Evolutionary conservation across 2,113 vertebrate genomes (phyloP), one percentile per base, ranked within the genome.

Genomic region (Hypomesus transpacificus): DNA sequence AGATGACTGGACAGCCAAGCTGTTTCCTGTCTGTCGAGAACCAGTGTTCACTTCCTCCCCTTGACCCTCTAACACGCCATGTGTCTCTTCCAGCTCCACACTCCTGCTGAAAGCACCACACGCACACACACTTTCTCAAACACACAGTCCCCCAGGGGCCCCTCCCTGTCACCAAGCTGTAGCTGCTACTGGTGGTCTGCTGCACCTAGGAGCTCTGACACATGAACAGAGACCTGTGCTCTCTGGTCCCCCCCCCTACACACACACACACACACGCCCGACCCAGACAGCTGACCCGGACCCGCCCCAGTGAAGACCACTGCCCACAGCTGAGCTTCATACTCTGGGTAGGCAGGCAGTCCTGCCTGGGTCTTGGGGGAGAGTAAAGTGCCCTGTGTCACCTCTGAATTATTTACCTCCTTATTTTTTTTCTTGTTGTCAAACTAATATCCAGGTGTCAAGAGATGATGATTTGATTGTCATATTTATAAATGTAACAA

Each of bases 401-500:
- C 61, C 31, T 26, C 14, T 17, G 17, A 57, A 34, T 31, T 20
- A 28, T 68, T 56, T 68, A 16, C 34, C 50, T 54, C 14, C 39
- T 61, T 11, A 1, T 67, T 50, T 52, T 68, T 59, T 46, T n/a
- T 46, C 75, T 75, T 68, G 69, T 57, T 85, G 64, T 80, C 69
- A 31, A 71, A 54, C 68, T 76, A 80, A 82, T 80, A 80, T 54
- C 7, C 1, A 14, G 31, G 56, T n/a, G 34, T 34, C 13, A 17
- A 69, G 54, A 28, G 66, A 83, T 82, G 71, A 79, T 74, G 70
- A 82, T 73, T 81, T 80, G 69, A 83, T 82, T 81, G 78, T 87
- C 82, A 84, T 88, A 85, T 87, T 87, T 88, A 86, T 88, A 87
- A 77, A 80, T 83, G 21, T 58, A 62, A 62, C 34, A 62, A 70